Base-by-base conservation (phyloP, 2,888 invertebrate genomes). In the Drosophila nr. fundita region DNA sequence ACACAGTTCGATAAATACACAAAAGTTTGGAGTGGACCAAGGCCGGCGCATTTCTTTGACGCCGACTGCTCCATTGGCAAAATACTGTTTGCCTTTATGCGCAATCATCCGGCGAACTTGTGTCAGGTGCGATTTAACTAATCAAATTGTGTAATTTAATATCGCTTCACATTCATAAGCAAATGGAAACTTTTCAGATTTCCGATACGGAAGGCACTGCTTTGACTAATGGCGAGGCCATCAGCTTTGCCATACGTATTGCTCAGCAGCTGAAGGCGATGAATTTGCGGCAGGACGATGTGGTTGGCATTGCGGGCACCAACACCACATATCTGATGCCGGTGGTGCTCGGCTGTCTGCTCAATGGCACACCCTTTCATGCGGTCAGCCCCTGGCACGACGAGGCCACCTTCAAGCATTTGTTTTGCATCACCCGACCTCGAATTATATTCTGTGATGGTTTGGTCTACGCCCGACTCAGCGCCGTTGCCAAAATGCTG, bases 401-500 rank as follows among this genome's bases (percentile, higher is more conserved):
- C 58, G 91, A 91, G 82, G 85, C 71, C 5, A 86, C 87, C 11
- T 86, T 93, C 8, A 89, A 86, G 65, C 91, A 92, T 55, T 80
- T 92, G 36, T 92, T 91, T 52, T 84, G 82, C 53, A 87, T 88
- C 49, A 92, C 92, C 3, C 89, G 90, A 13, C 93, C 93, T 0
- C 89, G 90, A 21, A 42, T 93, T 8, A 91, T 93, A 45, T 93
- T 93, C 59, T 93, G 93, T 66, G 92, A 92, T 80, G 91, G 89
- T 3, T 67, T 67, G 0, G 72, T 86, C 62, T 92, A 91, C 59
- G 70, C 79, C 2, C 75, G 85, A 15, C 54, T 93, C 11, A 78
- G 84, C 50, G 80, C 78, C 2, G 77, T 91, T 13, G 80, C 86
- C n/a, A 88, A 87, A 78, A 87, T 87, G 64, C 73, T 90, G 0